Evolutionary conservation across 1,140 invertebrate genomes (phyloP).

Genomic region (Aphelenchoides fujianensis): DNA sequence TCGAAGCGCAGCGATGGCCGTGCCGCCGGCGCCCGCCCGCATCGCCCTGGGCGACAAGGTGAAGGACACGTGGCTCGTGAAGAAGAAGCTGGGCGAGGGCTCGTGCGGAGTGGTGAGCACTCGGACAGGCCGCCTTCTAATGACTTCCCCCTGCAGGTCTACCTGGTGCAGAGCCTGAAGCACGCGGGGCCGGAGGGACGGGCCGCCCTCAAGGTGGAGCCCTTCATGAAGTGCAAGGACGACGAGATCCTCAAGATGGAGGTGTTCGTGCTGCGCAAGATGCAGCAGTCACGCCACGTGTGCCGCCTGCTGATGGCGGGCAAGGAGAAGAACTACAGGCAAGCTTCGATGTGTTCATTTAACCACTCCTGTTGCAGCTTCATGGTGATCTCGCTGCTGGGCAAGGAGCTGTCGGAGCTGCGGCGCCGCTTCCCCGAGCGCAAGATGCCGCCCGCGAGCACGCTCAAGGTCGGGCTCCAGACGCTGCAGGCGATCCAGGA

Average conservation of each 20-base stretch:
- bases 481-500: constrained; percentile 40
- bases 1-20: no score
- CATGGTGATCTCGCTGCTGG: constrained; percentile 51
- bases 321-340: constrained; percentile 38
- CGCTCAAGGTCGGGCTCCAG: constrained; percentile 45
- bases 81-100: constrained; percentile 51
- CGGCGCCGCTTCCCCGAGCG: constrained; percentile 43
- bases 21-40: constrained; percentile 31
- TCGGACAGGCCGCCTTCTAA: no score
- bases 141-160: no score
- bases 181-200: constrained; percentile 8
- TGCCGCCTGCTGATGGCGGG: constrained; percentile 38
- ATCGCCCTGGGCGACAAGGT: constrained; percentile 35
- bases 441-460: constrained; percentile 37
- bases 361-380: constrained; percentile 27
- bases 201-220: constrained; percentile 39
- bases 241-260: constrained; percentile 57
- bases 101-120: no score
- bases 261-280: constrained; percentile 45
- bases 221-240: constrained; percentile 41
- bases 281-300: constrained; percentile 52
- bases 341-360: constrained; percentile 36
- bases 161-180: constrained; percentile 25
- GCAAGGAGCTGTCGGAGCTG: constrained; percentile 48
- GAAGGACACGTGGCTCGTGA: constrained; percentile 32